Evolutionary conservation across 1,140 invertebrate genomes (phyloP), one percentile per base, ranked within the genome.

Genomic region (Zaprionus kolodkinae): DNA sequence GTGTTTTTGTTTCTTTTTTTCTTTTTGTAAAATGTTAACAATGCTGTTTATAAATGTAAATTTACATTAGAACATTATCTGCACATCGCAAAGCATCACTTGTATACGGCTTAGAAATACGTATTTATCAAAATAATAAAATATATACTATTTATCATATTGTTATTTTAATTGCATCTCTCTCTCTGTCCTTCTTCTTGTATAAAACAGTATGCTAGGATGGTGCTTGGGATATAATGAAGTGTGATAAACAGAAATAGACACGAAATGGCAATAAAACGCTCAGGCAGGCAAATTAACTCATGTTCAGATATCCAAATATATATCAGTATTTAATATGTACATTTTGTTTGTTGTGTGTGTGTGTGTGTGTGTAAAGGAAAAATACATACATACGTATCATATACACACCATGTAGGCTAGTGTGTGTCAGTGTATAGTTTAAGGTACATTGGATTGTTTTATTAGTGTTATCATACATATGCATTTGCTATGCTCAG

Each of bases 111-210:
- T 59, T 67, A 78, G 78, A 84, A 67, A 85, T 85, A 86, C 86
- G 67, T 45, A 45, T 86, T 73, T 85, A 85, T 87, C 84, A 88
- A 87, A 88, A 87, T 80, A 88, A 79, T 86, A 89, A 88, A 88
- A 88, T 85, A 87, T 85, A 87, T 76, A 82, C 69, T 69, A 80
- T 78, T 66, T 56, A 45, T 63, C 38, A 40, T 78, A 74, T 78
- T 30, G 70, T 70, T 62, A 63, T 72, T 64, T 30, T 71, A 48
- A 70, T 69, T 69, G 65, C 69, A 66, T 71, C 66, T 66, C 30
- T 57, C 38, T 43, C 6, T 7, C n/a, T 67, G 13, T 27, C 54
- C 21, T 27, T 45, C 35, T 45, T 70, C 30, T 78, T 62, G 38
- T 82, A 75, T 77, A 86, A 85, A 85, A 85, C 72, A 82, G 57